phyloP scores from a whole-genome alignment of 2,888 invertebrate species.

The Allophyes oxyacanthae region DNA sequence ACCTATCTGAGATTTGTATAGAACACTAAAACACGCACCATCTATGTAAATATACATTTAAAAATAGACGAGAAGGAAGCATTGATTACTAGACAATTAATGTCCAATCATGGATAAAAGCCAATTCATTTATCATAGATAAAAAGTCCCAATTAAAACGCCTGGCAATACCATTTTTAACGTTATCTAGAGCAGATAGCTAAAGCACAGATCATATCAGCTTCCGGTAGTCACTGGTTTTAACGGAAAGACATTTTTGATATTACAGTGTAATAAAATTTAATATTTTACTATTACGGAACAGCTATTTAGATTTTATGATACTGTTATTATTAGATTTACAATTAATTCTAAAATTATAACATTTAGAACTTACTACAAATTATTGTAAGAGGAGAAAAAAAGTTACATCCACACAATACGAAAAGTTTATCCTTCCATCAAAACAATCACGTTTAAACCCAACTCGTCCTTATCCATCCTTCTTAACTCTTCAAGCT shows the following conservation, averaged over 20 bases:
- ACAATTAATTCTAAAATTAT: neutral
- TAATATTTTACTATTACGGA: conserved; percentile 20
- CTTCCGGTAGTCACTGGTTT: conserved; percentile 31
- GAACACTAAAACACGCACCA: conserved; percentile 21
- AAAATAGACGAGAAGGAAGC: conserved; percentile 14
- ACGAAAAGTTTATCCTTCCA: neutral
- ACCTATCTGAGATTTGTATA: conserved; percentile 21
- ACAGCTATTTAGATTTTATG: conserved; percentile 20
- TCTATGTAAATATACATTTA: conserved; percentile 20
- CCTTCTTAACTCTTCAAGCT: conserved; percentile 55
- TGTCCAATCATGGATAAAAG: conserved; percentile 4
- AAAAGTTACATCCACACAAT: neutral
- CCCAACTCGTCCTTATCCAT: conserved; percentile 32
- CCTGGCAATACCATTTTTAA: conserved; percentile 13
- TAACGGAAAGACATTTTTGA: conserved; percentile 11
- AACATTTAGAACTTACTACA: neutral
- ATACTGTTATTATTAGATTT: conserved; percentile 1
- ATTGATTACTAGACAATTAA: conserved; percentile 10
- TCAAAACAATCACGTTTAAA: conserved; percentile 8
- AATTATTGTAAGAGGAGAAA: neutral
- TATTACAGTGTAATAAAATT: conserved; percentile 21
- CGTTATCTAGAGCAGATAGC: conserved; percentile 18
- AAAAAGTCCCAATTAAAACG: conserved; percentile 16
- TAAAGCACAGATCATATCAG: conserved; percentile 5
- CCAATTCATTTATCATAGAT: conserved; percentile 10